Conservation (phyloP, 2,797 vertebrate genomes). For the Intellagama lesueurii region DNA sequence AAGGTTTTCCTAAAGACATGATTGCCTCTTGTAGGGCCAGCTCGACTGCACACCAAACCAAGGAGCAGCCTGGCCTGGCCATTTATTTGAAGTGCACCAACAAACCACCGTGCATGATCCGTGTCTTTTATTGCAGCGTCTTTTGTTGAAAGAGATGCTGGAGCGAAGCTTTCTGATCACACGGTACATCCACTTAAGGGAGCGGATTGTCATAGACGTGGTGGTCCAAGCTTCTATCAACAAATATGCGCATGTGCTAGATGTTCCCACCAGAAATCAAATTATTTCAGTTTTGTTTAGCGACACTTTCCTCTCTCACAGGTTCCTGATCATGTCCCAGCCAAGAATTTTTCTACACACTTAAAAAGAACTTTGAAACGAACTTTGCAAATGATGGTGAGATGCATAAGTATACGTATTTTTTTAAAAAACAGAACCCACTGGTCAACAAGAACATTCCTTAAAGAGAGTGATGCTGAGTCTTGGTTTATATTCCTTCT, state of each 20-base stretch:
- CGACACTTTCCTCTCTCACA: neutral
- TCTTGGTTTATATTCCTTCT: neutral
- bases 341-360: neutral
- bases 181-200: neutral
- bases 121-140: neutral
- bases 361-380: neutral
- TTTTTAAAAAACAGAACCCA: neutral
- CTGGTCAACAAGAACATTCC: accelerated
- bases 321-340: neutral
- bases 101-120: too few relatives aligned
- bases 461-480: neutral
- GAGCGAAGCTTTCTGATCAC: neutral
- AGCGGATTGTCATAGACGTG: too few relatives aligned
- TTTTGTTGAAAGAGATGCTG: neutral
- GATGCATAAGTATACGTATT: too few relatives aligned
- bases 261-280: neutral
- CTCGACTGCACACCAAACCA: too few relatives aligned
- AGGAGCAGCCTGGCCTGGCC: neutral
- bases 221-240: neutral
- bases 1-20: neutral
- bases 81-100: neutral
- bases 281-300: neutral
- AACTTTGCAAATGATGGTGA: neutral
- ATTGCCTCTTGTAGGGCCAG: neutral
- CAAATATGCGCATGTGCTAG: neutral